Percentiles rank a stretch among this genome's conserved stretches.
Evolutionary conservation across 1,140 invertebrate genomes (phyloP).

Genomic region (Paracyclopina nana): DNA sequence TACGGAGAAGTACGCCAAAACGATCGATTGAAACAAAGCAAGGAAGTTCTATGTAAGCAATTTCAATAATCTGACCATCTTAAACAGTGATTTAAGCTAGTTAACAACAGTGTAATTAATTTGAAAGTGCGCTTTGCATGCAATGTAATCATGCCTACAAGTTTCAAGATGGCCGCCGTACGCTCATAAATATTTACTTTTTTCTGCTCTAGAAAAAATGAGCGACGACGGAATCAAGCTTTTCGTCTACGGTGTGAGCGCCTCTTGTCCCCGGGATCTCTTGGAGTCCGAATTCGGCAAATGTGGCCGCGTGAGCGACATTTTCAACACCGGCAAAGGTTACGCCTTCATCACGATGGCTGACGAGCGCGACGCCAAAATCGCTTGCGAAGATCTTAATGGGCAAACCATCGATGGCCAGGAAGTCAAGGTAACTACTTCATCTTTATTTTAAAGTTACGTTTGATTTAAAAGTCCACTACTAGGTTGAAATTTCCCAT

Average conservation of each 20-base stretch:
- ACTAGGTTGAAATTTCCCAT: neutral
- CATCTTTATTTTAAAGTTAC: neutral
- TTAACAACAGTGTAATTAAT: too few species aligned
- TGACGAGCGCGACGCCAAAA: neutral
- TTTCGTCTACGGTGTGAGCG: constrained; percentile 2
- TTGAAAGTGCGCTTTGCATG: too few species aligned
- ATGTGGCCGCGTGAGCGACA: neutral
- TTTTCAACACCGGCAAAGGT: constrained; percentile 4
- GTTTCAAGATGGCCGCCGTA: too few species aligned
- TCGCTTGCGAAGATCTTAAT: neutral
- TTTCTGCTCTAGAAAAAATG: too few species aligned
- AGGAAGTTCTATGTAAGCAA: too few species aligned
- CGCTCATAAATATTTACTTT: too few species aligned
- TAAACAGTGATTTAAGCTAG: too few species aligned
- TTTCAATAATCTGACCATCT: too few species aligned
- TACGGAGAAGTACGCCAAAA: too few species aligned
- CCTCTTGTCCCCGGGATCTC: neutral
- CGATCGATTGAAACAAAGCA: too few species aligned
- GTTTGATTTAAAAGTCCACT: neutral
- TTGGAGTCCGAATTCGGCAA: neutral
- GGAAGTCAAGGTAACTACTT: neutral
- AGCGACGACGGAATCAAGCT: too few species aligned
- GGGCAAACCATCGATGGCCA: constrained; percentile 1
- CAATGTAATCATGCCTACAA: too few species aligned
- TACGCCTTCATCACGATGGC: constrained; percentile 9